A percentile compares a stretch with the other conserved stretches of the same genome.
Evolutionary conservation across 2,888 invertebrate genomes (phyloP).

Genomic region (Petrophora chlorosata): DNA sequence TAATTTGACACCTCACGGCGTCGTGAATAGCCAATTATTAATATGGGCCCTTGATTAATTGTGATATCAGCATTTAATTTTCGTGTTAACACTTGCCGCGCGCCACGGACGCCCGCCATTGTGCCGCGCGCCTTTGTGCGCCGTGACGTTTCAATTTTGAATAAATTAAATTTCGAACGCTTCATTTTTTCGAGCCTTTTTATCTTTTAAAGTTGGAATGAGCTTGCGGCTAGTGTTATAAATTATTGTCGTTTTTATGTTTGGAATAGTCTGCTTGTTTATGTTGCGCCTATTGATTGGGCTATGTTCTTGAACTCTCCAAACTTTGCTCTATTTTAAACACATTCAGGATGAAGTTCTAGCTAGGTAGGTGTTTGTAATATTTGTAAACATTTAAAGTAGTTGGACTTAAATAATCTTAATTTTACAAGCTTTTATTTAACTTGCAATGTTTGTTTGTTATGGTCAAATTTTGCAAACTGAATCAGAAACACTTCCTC

Average conservation of each 20-base stretch:
- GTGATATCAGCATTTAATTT: conserved; percentile 84
- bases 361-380: too few relatives aligned
- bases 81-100: conserved; percentile 77
- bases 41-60: conserved; percentile 83
- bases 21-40: conserved; percentile 83
- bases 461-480: too few relatives aligned
- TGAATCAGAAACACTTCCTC: too few relatives aligned
- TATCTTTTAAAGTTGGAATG: conserved; percentile 57
- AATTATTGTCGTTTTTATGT: conserved; percentile 75
- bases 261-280: conserved; percentile 63
- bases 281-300: conserved; percentile 44
- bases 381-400: too few relatives aligned
- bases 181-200: conserved; percentile 75
- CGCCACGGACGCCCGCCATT: conserved; percentile 65
- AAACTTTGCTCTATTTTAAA: neutral
- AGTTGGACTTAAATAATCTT: too few relatives aligned
- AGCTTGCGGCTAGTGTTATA: conserved; percentile 74
- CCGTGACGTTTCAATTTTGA: conserved; percentile 84
- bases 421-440: too few relatives aligned
- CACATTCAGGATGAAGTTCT: too few relatives aligned
- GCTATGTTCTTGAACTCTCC: conserved; percentile 33
- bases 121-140: conserved; percentile 74
- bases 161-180: conserved; percentile 84
- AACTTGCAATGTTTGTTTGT: too few relatives aligned
- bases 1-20: conserved; percentile 82